Base-by-base conservation (phyloP, 2,797 vertebrate species). In the Vultur gryphus region DNA sequence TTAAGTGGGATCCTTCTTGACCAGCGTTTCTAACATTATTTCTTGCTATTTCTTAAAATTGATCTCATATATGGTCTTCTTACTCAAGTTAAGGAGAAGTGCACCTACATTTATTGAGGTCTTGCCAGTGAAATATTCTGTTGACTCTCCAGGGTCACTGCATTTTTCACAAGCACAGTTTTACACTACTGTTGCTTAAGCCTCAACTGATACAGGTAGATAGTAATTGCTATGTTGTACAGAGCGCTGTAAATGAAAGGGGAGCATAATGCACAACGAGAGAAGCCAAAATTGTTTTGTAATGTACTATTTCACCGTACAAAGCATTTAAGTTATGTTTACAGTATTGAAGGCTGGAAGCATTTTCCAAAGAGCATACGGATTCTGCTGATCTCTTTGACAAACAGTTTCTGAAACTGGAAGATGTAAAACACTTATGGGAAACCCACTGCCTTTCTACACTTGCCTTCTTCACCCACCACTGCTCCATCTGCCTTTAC, bases 211-310 rank as follows among this genome's bases (percentile, higher is more conserved):
- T 25, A 48, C 5, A 39, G 35, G n/a, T 7, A 79, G 28, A 26
- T 2, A 61, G 44, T 14, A 70, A 52, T 37, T 59, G 16, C 12
- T 43, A 3, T 5, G 4, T 23, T 43, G 33, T 16, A 65, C 25
- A 86, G 61, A 86, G 5, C 54, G 15, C 15, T 64, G 28, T 28
- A 79, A 83, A 67, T 12, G 6, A 49, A 77, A 87, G 13, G 19
- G 18, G 14, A 84, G 43, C 13, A 9, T 12, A 79, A 69, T 0
- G 1, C 17, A 33, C 48, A 46, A n/a, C 0, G 2, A 87, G 5
- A 20, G 7, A 79, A 95, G 55, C 4, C 16, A 28, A 35, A 92
- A 54, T 33, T 59, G 20, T 13, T 78, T 79, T 83, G 23, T 70
- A 58, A 73, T 9, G 6, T n/a, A 12, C 9, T 52, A 14, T 39